These are phyloP conservation scores for Apogon talboti DNA, from an alignment of 2,797 vertebrate species.

Conservation along the genomic window DNA sequence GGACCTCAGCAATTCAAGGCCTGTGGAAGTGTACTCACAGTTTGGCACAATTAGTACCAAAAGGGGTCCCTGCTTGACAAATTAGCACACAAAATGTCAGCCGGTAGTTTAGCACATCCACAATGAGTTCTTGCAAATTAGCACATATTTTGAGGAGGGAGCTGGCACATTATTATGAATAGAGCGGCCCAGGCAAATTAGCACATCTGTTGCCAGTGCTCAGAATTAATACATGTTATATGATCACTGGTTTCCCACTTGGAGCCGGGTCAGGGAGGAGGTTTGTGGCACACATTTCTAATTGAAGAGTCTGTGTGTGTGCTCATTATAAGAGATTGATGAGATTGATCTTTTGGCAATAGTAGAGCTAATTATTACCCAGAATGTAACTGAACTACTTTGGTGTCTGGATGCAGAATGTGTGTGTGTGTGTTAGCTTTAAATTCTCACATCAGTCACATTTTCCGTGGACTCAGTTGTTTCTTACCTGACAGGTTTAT, in stretches of 20 bases:
- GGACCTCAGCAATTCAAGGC: slow-evolving; percentile 68
- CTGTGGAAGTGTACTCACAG: slow-evolving; percentile 75
- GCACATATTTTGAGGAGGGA: slow-evolving; percentile 76
- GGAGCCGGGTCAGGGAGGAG: slow-evolving; percentile 52
- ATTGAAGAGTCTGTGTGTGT: slow-evolving; percentile 49
- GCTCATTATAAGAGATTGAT: slow-evolving; percentile 65
- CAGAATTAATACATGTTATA: slow-evolving; percentile 71
- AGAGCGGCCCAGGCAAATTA: slow-evolving; percentile 72
- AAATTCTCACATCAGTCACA: slow-evolving; percentile 56
- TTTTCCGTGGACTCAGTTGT: slow-evolving; percentile 50
- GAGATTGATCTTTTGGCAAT: slow-evolving; percentile 57
- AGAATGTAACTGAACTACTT: slow-evolving; percentile 27
- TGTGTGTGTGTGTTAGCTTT: slow-evolving; percentile 16
- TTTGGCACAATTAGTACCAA: slow-evolving; percentile 80
- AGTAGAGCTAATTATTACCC: slow-evolving; percentile 57
- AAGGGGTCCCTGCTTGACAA: slow-evolving; percentile 79
- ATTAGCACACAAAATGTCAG: slow-evolving; percentile 82
- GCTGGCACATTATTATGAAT: slow-evolving; percentile 71
- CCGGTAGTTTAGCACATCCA: slow-evolving; percentile 77
- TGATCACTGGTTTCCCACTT: slow-evolving; percentile 66
- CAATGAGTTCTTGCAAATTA: slow-evolving; percentile 77
- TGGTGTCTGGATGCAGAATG: slow-evolving; percentile 27
- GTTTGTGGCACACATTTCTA: slow-evolving; percentile 44
- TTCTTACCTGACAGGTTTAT: slow-evolving; percentile 67
- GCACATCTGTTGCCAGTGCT: slow-evolving; percentile 76